Evolutionary conservation across 2,888 invertebrate species (phyloP), one percentile per base, ranked within the genome.

Genomic region (Eupithecia pulchellata): DNA sequence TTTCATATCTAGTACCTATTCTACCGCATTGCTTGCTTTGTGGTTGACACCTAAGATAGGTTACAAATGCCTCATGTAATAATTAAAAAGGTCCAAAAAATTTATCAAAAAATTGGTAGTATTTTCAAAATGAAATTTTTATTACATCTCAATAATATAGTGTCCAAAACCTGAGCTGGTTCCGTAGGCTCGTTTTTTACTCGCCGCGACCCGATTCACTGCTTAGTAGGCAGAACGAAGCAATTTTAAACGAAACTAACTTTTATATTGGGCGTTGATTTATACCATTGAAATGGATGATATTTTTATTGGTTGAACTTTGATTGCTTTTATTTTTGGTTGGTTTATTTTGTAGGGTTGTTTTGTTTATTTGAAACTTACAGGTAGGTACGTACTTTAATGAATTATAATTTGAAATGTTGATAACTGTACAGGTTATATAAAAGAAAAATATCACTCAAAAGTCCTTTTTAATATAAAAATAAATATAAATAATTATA

Each of bases 171-270:
- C 75, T 57, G 76, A 82, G 77, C 76, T 66, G 75, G 65, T 77
- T 70, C 86, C 82, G 85, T 84, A 80, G 17, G 17, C 27, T 57
- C 82, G 77, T 85, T 82, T 84, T 82, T 79, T 81, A 77, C 77
- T 62, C 65, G 32, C 30, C 63, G 74, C 77, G 69, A 68, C 75
- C 79, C 78, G 79, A 77, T 74, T 77, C 79, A 79, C 74, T 79
- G 84, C 84, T 80, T 71, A 78, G 77, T 82, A 81, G 83, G 84
- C 84, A 82, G 78, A 82, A 81, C 79, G 80, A 78, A 81, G 81
- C 84, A 84, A 84, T 84, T 83, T 84, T 82, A 83, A 84, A 83
- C 82, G 78, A 75, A 81, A 81, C 80, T 80, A 81, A 76, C 77
- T 80, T 78, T 79, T 81, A 76, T 77, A 77, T 76, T 76, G 52